Base-by-base conservation (phyloP, 2,888 invertebrate species). In the Rhingia rostrata region DNA sequence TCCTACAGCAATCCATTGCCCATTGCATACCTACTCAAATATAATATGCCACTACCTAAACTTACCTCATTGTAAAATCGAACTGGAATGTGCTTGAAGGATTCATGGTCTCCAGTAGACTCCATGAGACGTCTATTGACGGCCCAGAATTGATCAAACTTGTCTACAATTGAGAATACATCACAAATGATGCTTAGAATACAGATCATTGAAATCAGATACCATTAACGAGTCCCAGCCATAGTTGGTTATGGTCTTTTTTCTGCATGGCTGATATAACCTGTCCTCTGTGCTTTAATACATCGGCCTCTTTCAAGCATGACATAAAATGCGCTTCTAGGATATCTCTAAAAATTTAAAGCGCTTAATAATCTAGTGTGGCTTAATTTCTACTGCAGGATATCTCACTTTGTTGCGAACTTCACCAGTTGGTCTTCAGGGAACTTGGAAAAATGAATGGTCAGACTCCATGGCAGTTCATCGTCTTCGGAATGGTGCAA, bases 141-240 rank as follows among this genome's bases (percentile, higher is more conserved):
- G 3, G 97, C 95, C 99, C 99, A 99, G 92, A 99, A 99, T 91
- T 99, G 99, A 91, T 99, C 99, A 92, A 99, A 99, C 92, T 98
- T 98, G 91, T 99, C 97, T 97, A 92, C 56, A 93, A 93, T 35
- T 6, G 41, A 51, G 53, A 10, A 4, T 9, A 10, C 6, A 30
- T 32, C 9, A 56, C 14, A 53, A 60, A 41, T 41, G 2, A 10
- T 0, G 45, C 9, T 43, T 3, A 58, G 0, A 4, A 35, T 2
- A 2, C 22, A 49, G 9, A 22, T 12, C 2, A 0, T 6, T 2
- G 6, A 0, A 6, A 9, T 30, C 14, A 7, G 6, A 3, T 93
- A 97, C 97, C 98, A 93, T 98, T 98, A 89, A 96, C 95, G 85
- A 99, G 92, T 35, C 99, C 99, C 58, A 96, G 93, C 99, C 99